Conservation (phyloP, 2,797 vertebrate species). For the Eulemur rubriventer region DNA sequence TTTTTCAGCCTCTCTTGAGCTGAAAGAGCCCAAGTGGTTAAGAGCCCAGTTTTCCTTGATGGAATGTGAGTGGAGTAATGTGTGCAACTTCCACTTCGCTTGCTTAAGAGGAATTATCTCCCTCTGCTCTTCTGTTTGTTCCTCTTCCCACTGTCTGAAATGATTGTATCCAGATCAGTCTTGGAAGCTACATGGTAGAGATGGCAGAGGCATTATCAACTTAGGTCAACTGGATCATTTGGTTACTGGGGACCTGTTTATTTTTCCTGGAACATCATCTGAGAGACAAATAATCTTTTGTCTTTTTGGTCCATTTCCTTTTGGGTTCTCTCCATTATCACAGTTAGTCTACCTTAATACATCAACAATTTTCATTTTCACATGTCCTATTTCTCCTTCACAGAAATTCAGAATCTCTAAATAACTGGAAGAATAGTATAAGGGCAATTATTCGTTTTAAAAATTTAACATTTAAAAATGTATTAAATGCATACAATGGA, state of each 20-base stretch:
- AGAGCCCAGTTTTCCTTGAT: neutral
- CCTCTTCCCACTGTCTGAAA: neutral
- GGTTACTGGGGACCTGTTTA: neutral
- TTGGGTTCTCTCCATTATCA: neutral
- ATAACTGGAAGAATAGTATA: neutral
- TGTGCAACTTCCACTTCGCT: no score
- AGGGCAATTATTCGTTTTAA: neutral
- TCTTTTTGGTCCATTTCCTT: neutral
- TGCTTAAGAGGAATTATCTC: neutral
- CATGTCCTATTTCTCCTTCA: neutral
- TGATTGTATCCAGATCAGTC: no score
- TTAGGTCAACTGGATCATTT: neutral
- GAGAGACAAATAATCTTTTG: neutral
- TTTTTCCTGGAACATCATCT: neutral
- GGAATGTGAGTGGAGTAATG: neutral
- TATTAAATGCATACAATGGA: neutral
- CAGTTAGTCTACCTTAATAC: neutral
- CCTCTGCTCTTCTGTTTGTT: rapidly evolving
- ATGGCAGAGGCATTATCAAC: neutral
- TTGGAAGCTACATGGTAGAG: rapidly evolving
- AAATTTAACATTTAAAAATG: neutral
- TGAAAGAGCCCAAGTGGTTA: neutral
- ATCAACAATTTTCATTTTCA: neutral
- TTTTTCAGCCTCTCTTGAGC: neutral
- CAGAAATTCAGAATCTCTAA: neutral